Base-by-base conservation (phyloP, 2,888 invertebrate species). In the Philopedon plagiatum region DNA sequence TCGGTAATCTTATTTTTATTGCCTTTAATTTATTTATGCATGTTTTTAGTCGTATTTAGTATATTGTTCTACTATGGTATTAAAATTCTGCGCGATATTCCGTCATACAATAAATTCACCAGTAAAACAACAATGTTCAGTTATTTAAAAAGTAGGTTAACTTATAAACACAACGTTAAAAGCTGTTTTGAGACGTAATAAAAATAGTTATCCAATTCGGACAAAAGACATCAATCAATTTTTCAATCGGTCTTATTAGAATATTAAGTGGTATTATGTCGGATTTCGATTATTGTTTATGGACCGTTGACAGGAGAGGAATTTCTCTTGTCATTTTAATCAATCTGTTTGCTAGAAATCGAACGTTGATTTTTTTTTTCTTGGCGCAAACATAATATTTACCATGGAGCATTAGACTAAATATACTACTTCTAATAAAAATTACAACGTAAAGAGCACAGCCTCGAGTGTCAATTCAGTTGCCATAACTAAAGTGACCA, bases 201-300 rank as follows among this genome's bases (percentile, higher is more conserved):
- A 34, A 49, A 62, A 44, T 46, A 62, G 46, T 62, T 46, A 62
- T 62, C 37, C 21, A 21, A 62, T 34, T 46, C 21, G 21, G 13
- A 62, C 62, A 62, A 62, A 57, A 46, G 62, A 62, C 46, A 62
- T 62, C 62, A 62, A 62, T 62, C 62, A 46, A 29, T 62, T 62
- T 46, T 62, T 46, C 62, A 62, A 62, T 62, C 46, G 29, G 11
- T 41, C 7, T 21, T 62, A 62, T 62, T 62, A 62, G 62, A 62
- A 62, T 62, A 62, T 62, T 32, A 46, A 62, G 46, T 46, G 62
- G 26, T 61, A 44, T 61, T 23, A 41, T 41, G 44, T 61, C 41
- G 34, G 29, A 26, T 60, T 41, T 41, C 44, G 23, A 60, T 41
- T 60, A 41, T 60, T 60, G 60, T 60, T 60, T 60, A 44, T 41